Base-by-base conservation (phyloP, 2,113 vertebrate species). In the Sinocyclocheilus anshuiensis region DNA sequence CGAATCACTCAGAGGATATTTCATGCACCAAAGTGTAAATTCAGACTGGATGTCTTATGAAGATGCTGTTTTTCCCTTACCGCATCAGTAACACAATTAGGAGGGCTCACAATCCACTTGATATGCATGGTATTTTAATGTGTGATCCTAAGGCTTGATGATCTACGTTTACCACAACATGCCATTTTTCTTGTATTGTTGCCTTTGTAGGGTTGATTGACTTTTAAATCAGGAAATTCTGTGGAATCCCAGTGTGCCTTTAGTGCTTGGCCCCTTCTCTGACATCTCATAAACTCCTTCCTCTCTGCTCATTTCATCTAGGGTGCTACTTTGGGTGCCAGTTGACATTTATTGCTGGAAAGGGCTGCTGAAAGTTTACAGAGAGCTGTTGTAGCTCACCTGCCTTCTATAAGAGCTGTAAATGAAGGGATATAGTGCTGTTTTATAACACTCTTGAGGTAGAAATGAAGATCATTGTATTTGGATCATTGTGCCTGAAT, bases 161-260 rank as follows among this genome's bases (percentile, higher is more conserved):
- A 22, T 29, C 67, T 84, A 55, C 29, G 24, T 3, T 53, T 20
- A 24, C 33, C 12, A 69, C 45, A 26, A 50, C n/a, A 42, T 78
- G 61, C 76, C 36, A 29, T 45, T 69, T 67, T 18, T 5, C 15
- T 11, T 67, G 22, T 75, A 57, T 53, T 72, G 24, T 63, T 36
- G 22, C 18, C 63, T 84, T 48, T 76, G 9, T 85, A 22, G 77
- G 11, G n/a, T 71, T 36, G 61, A 57, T 78, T n/a, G 36, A n/a
- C 65, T 85, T 77, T 55, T 45, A 59, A 61, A 48, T 72, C 85
- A 81, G 67, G 77, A 74, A 86, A 16, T 81, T 24, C 77, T 59
- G 15, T n/a, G 39, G 42, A 53, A 42, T 36, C 65, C 16, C 65
- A 15, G 7, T 45, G 85, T 81, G 85, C 85, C 85, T 86, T 86